Base-by-base conservation (phyloP, 2,797 vertebrate genomes). In the Chelmon rostratus region DNA sequence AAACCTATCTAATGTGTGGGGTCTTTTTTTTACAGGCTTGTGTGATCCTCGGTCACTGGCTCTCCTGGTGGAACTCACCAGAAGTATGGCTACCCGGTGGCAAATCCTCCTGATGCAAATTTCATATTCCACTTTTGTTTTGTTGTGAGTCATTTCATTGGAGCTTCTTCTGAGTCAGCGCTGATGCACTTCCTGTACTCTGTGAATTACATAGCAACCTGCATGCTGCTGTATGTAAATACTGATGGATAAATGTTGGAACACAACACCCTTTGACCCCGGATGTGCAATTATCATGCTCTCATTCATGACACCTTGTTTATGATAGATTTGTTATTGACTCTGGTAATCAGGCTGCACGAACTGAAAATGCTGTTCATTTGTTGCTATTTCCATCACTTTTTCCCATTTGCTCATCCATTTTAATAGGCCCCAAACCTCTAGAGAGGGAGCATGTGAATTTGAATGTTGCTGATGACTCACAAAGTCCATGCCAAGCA, bases 381-480 rank as follows among this genome's bases (percentile, higher is more conserved):
- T 73, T 77, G 61, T 40, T 70, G 52, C 71, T 59, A 15, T 87
- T 86, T 77, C 76, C 49, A 35, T 76, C 28, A n/a, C 65, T 75
- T 78, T 13, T 28, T 0, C 35, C 31, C 68, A 79, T 89, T 86
- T 81, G 68, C 74, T 85, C 80, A 81, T 86, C 75, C 81, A 71
- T 89, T 89, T 89, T 86, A 89, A 90, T 87, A 75, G 89, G 81
- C 68, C 65, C 72, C 54, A n/a, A 67, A 35, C 76, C 79, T 73
- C 84, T 10, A 65, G 81, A 78, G 85, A 85, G 81, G 49, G 77
- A 77, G 65, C 73, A 66, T 86, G 90, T 87, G 90, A 76, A 91
- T 93, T 80, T 91, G 83, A 89, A 90, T 90, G 89, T 88, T 89
- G 90, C 64, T 84, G 90, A 90, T 92, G 91, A 93, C 89, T 92